Evolutionary conservation across 1,140 invertebrate genomes (phyloP), one percentile per base, ranked within the genome.

Genomic region (Drosophila suzukii): DNA sequence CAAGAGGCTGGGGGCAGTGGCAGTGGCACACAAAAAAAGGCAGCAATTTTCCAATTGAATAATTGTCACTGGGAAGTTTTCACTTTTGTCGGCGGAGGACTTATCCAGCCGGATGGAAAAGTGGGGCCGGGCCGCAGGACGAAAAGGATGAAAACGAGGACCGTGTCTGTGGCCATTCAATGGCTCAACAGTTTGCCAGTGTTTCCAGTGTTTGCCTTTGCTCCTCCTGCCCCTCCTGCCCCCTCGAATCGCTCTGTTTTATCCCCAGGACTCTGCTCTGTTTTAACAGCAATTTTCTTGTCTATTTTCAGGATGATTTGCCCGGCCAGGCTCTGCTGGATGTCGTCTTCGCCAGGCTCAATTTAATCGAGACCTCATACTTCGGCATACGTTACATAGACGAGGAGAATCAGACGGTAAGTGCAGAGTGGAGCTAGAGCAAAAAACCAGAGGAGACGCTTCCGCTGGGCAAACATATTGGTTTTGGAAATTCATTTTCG

Each of bases 381-480:
- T 98, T 98, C 93, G 97, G 97, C 43, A 94, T 98, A 6, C 95
- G 97, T 46, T 98, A 97, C 91, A 93, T 98, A 36, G 97, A 98
- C 91, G 94, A 96, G 76, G 95, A 96, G 71, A 97, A 96, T 91
- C 97, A 98, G 94, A 97, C 97, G 93, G 97, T 97, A 94, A 96
- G 94, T 93, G 20, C 15, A 12, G 30, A 32, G 30, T 34, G 32
- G 1, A 34, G 32, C 32, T 34, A 3, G 17, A 8, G 32, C 30
- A 27, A 49, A 49, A n/a, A 13, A 24, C 7, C 2, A 8, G n/a
- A 43, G n/a, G 36, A 44, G 32, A n/a, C 51, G 20, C 73, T 55
- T 60, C 60, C 68, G 61, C 49, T 62, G 68, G 57, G 71, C 74
- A 75, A 75, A 70, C 76, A 78, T 86, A 89, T 89, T 89, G 88